Base-by-base conservation (phyloP, 2,888 invertebrate species). In the Nesidiocoris tenuis region DNA sequence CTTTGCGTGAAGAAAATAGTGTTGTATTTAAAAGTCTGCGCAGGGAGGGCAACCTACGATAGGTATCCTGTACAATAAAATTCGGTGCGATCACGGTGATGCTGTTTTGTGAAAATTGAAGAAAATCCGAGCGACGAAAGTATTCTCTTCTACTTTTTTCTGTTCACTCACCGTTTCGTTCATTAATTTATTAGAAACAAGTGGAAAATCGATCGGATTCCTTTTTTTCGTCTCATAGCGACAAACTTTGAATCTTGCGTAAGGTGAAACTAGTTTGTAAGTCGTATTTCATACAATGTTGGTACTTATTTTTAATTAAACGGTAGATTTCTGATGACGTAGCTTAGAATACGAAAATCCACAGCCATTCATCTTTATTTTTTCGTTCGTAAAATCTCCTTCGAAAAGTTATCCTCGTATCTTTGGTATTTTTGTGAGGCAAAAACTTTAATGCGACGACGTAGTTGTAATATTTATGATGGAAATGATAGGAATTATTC, bases 241-340 rank as follows among this genome's bases (percentile, higher is more conserved):
- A 59, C 3, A n/a, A 5, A 39, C 12, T 39, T 39, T 39, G 39
- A 39, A 39, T 39, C 39, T 39, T 39, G 39, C 39, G 70, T 23
- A 59, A 39, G 9, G 23, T 59, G 54, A 61, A 63, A 66, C 21
- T 77, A 77, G 77, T 66, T 65, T 55, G 75, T 77, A 77, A 77
- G 77, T 71, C 39, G 61, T 76, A 72, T 61, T 72, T 72, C 68
- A 70, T 74, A 71, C 75, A 71, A 70, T 75, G 66, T 77, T 74
- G 77, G 77, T 77, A 77, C 77, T 77, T 77, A 77, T 77, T 77
- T 77, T 76, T 76, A 77, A 66, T 68, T 23, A 39, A 39, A 39
- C 39, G 39, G 39, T 39, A 39, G 39, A 39, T 39, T 39, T 39
- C 39, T 39, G 39, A 39, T 39, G 39, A 39, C 19, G 19, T 21